Conservation (phyloP, 2,888 invertebrate genomes). For the Dinocampus coccinellae region DNA sequence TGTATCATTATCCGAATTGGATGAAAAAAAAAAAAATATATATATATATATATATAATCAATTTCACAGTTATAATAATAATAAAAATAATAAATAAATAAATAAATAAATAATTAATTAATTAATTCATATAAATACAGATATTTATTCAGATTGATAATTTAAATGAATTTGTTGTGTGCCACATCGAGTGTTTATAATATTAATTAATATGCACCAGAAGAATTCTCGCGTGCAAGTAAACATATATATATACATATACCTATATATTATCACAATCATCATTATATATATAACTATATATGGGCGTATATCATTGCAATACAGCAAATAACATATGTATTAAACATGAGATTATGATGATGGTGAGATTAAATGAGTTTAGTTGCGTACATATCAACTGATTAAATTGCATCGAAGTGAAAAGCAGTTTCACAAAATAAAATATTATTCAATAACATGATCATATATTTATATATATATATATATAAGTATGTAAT, state of each 20-base stretch:
- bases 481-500: too few species aligned
- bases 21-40: too few species aligned
- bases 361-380: conserved; percentile 29
- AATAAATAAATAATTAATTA: background rate
- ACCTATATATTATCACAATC: background rate
- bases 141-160: too few species aligned
- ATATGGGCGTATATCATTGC: background rate
- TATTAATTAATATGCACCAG: conserved; percentile 17
- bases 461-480: too few species aligned
- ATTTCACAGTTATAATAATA: too few species aligned
- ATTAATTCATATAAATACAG: background rate
- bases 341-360: conserved; percentile 7
- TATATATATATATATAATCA: too few species aligned
- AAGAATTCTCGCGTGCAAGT: conserved; percentile 17
- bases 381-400: background rate
- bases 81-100: too few species aligned
- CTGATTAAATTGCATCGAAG: conserved; percentile 15
- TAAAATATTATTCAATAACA: background rate
- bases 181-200: background rate
- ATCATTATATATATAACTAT: too few species aligned
- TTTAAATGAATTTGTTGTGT: background rate
- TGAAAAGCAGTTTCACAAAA: conserved; percentile 17
- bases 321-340: background rate
- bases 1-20: too few species aligned
- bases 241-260: background rate